Conservation (phyloP, 2,113 vertebrate genomes). For the Carlito syrichta region DNA sequence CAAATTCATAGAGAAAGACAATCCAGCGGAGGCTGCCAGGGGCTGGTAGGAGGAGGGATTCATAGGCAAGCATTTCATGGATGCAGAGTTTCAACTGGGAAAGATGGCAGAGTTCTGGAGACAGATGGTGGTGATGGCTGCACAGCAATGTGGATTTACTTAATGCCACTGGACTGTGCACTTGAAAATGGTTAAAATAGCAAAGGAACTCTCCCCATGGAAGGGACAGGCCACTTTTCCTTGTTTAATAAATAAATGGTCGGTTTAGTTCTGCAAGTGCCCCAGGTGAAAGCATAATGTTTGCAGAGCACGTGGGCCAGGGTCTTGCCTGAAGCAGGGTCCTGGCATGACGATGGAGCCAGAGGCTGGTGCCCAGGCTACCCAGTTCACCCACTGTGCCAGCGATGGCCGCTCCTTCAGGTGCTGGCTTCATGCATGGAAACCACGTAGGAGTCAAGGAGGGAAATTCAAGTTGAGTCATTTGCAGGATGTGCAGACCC, state of each 20-base stretch:
- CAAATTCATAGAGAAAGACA: neutral
- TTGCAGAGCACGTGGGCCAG: rapidly evolving
- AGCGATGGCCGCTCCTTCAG: neutral
- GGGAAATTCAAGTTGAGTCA: constrained; percentile 68
- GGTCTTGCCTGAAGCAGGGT: neutral
- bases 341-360: rapidly evolving
- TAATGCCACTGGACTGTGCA: neutral
- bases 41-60: neutral
- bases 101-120: neutral
- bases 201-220: neutral
- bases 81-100: neutral
- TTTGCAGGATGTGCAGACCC: constrained; percentile 76
- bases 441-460: neutral
- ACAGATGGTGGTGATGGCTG: rapidly evolving
- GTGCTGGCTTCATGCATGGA: neutral
- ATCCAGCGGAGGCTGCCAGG: neutral
- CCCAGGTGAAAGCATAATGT: neutral
- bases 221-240: neutral
- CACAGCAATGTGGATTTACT: rapidly evolving
- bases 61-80: rapidly evolving
- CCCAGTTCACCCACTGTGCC: neutral
- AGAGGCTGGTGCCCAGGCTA: neutral
- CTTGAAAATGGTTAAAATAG: rapidly evolving
- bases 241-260: neutral
- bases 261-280: neutral